Conservation (phyloP, 2,797 vertebrate genomes). For the Aeoliscus strigatus region DNA sequence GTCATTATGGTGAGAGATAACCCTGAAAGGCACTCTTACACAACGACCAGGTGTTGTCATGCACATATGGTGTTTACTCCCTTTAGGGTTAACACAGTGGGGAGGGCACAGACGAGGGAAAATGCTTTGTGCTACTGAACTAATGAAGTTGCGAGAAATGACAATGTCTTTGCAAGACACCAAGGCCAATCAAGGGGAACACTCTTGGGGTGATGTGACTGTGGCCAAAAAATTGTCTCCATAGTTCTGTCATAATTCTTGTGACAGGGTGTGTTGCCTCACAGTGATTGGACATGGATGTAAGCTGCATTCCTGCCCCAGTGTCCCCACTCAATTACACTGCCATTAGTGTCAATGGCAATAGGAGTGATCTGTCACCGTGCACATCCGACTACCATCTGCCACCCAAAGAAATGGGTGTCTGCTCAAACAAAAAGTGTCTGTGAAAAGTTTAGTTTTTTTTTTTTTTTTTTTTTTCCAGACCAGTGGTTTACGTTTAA, state of each 20-base stretch:
- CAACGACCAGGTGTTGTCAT: conserved; percentile 60
- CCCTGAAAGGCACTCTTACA: conserved; percentile 19
- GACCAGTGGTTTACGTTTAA: conserved; percentile 2
- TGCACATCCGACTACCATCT: conserved; percentile 64
- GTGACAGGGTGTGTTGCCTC: conserved; percentile 59
- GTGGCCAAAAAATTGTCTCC: conserved; percentile 54
- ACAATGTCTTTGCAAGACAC: conserved; percentile 65
- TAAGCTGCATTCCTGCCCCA: conserved; percentile 52
- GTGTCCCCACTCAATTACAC: conserved; percentile 62
- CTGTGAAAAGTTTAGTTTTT: conserved; percentile 11
- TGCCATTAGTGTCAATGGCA: conserved; percentile 66
- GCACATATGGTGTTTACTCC: conserved; percentile 62
- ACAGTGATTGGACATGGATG: conserved; percentile 65
- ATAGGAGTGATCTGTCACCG: conserved; percentile 56
- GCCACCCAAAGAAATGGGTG: conserved; percentile 42
- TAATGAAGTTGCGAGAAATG: conserved; percentile 74
- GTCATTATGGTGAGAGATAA: conserved; percentile 19
- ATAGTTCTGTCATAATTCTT: conserved; percentile 69
- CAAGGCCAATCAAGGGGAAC: conserved; percentile 68
- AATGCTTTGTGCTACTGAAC: conserved; percentile 70
- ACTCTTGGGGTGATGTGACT: conserved; percentile 47
- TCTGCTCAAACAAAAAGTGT: conserved; percentile 12
- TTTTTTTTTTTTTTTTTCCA: too few species aligned
- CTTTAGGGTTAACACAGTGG: conserved; percentile 55
- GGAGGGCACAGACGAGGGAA: conserved; percentile 47